Percentiles rank a stretch among this genome's conserved stretches.
Conservation (phyloP, 2,113 vertebrate species). For the Mormyrus iriodes region DNA sequence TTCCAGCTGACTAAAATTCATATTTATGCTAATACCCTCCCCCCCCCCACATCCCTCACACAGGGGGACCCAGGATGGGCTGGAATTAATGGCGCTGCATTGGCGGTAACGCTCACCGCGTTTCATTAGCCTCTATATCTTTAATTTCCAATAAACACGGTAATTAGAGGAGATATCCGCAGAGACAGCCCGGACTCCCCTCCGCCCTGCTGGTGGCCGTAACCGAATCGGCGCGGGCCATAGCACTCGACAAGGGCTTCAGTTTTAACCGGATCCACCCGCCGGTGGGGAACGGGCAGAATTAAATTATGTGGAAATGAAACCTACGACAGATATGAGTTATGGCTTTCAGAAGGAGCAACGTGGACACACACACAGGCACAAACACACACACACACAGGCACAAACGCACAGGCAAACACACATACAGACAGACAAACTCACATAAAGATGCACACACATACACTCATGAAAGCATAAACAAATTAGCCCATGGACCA, state of each 20-base stretch:
- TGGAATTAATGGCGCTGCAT: slow-evolving; percentile 14
- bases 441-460: background rate
- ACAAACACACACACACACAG: background rate
- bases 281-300: slow-evolving; percentile 8
- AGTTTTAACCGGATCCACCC: slow-evolving; percentile 17
- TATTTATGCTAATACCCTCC: slow-evolving; percentile 26
- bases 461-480: too few species aligned
- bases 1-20: slow-evolving; percentile 22
- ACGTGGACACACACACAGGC: background rate
- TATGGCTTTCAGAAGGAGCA: slow-evolving; percentile 1
- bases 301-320: slow-evolving; percentile 28
- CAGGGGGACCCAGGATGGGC: background rate
- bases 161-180: slow-evolving; percentile 64
- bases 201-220: slow-evolving; percentile 59
- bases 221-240: slow-evolving; percentile 52
- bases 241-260: slow-evolving; percentile 6
- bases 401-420: background rate
- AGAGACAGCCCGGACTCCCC: slow-evolving; percentile 57
- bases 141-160: slow-evolving; percentile 75
- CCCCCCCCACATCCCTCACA: background rate
- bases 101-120: slow-evolving; percentile 50
- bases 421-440: background rate
- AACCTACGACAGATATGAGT: slow-evolving; percentile 22
- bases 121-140: slow-evolving; percentile 71
- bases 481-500: background rate